phyloP scores from a whole-genome alignment of 35 echinoderm and acorn worm species.

The Hemicentrotus pulcherrimus region DNA sequence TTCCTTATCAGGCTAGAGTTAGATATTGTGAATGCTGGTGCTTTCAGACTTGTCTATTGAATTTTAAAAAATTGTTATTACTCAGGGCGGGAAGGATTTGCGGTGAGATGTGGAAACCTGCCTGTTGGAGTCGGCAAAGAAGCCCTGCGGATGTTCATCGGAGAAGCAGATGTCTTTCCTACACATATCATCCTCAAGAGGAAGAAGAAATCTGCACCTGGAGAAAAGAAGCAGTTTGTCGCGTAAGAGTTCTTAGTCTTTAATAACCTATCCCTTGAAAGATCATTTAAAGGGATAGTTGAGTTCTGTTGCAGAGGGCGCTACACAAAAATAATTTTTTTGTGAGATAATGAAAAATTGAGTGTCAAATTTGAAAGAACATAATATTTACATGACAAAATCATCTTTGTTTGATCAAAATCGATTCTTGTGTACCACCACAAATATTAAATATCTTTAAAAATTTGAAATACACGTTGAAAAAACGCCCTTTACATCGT shows the following conservation, averaged over 20 bases:
- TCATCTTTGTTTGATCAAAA: too few species aligned
- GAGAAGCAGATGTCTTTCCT: slow-evolving; percentile 27
- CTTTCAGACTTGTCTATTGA: background rate
- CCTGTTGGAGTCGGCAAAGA: background rate
- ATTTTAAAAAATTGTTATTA: background rate
- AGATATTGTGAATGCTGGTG: background rate
- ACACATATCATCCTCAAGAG: background rate
- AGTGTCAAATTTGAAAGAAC: too few species aligned
- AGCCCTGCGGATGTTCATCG: slow-evolving; percentile 2
- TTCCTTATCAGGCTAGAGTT: background rate
- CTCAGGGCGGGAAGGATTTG: background rate
- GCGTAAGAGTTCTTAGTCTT: background rate
- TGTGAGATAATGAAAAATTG: too few species aligned
- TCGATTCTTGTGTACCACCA: too few species aligned
- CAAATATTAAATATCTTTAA: too few species aligned
- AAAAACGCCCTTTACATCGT: too few species aligned
- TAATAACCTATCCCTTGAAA: too few species aligned
- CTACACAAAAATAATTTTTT: too few species aligned
- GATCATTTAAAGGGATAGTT: background rate
- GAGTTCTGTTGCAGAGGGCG: too few species aligned
- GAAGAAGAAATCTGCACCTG: background rate
- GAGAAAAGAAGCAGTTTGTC: slow-evolving; percentile 38
- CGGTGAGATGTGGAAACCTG: slow-evolving; percentile 39
- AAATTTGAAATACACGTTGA: too few species aligned
- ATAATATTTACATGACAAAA: too few species aligned